Conservation (phyloP, 1,140 invertebrate genomes). For the Ridgeia piscesae region DNA sequence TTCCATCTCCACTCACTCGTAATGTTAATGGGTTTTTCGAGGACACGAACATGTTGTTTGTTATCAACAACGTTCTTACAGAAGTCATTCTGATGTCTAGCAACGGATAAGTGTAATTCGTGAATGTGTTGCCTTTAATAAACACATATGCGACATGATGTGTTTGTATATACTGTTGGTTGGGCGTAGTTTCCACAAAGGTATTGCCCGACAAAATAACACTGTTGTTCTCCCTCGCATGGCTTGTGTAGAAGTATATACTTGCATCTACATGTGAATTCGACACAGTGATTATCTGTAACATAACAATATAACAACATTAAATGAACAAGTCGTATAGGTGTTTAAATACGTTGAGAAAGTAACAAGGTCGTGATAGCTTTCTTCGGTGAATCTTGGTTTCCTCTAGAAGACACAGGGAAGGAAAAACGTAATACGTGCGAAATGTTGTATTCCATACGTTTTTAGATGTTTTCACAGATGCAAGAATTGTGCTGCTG, state of each 20-base stretch:
- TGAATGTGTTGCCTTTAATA: not conserved
- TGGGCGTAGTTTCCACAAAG: not conserved
- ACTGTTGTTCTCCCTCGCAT: not conserved
- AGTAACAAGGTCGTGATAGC: too few relatives aligned
- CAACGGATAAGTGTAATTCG: not conserved
- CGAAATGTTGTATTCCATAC: too few relatives aligned
- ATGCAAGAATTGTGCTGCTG: too few relatives aligned
- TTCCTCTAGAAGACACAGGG: too few relatives aligned
- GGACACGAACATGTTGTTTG: not conserved
- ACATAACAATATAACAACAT: not conserved
- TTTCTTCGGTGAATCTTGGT: too few relatives aligned
- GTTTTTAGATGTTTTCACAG: too few relatives aligned
- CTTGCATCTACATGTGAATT: not conserved
- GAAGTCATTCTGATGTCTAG: not conserved
- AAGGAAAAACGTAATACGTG: too few relatives aligned
- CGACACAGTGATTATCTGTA: not conserved
- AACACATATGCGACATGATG: not conserved
- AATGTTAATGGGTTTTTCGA: not conserved
- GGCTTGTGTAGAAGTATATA: not conserved
- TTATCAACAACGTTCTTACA: not conserved
- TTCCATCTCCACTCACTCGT: not conserved
- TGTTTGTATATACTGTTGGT: not conserved
- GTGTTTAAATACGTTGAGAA: not conserved
- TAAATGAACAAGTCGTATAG: not conserved
- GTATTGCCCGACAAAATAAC: not conserved